Evolutionary conservation across 2,113 vertebrate genomes (phyloP).

Genomic region (Ceyx melanurus): DNA sequence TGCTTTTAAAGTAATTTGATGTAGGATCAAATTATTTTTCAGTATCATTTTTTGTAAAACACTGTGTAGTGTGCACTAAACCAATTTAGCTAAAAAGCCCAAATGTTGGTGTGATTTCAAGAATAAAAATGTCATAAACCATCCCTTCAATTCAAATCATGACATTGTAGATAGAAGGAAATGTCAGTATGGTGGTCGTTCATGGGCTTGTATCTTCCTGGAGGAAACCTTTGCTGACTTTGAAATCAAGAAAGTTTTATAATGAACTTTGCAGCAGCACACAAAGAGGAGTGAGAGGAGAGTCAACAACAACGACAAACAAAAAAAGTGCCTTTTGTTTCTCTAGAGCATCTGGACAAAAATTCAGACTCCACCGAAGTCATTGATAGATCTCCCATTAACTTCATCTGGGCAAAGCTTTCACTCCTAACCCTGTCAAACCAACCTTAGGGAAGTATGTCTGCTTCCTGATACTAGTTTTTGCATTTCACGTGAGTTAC

Average conservation of each 20-base stretch:
- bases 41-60: background rate
- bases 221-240: background rate
- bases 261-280: background rate
- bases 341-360: background rate
- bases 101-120: background rate
- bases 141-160: background rate
- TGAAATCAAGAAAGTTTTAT: background rate
- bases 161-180: background rate
- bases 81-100: background rate
- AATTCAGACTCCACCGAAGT: background rate
- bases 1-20: background rate
- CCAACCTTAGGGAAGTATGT: background rate
- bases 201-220: background rate
- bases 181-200: background rate
- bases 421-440: background rate
- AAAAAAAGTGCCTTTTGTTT: background rate
- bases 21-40: background rate
- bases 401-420: background rate
- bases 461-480: background rate
- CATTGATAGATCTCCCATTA: background rate
- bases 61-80: background rate
- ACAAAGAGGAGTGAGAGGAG: accelerated
- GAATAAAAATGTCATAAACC: background rate
- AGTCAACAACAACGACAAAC: too few relatives aligned
- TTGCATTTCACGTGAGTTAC: background rate